Evolutionary conservation across 1,140 invertebrate species (phyloP).

Genomic region (Hyles euphorbiae): DNA sequence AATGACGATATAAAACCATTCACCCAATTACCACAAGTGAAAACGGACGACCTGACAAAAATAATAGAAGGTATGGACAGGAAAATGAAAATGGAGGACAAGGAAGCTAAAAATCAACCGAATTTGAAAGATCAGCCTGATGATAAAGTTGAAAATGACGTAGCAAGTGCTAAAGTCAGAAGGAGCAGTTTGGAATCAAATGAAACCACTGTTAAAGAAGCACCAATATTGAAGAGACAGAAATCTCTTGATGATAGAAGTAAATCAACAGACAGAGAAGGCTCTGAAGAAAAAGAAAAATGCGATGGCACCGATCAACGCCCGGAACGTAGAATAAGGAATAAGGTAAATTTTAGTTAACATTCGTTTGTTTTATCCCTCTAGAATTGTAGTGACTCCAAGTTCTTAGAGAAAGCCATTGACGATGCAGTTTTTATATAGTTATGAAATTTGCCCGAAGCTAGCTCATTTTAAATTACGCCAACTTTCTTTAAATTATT

Average conservation of each 20-base stretch:
- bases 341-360: constrained; percentile 74
- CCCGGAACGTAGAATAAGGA: constrained; percentile 79
- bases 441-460: too few species aligned
- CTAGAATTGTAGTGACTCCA: too few species aligned
- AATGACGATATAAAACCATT: constrained; percentile 73
- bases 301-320: constrained; percentile 76
- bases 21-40: constrained; percentile 68
- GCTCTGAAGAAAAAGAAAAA: constrained; percentile 76
- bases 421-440: too few species aligned
- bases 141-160: constrained; percentile 23
- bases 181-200: constrained; percentile 77
- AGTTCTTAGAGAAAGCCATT: too few species aligned
- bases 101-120: constrained; percentile 20
- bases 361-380: constrained; percentile 10
- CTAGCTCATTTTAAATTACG: too few species aligned
- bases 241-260: constrained; percentile 78
- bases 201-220: constrained; percentile 65
- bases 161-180: constrained; percentile 48
- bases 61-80: constrained; percentile 66
- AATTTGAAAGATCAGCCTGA: constrained; percentile 30
- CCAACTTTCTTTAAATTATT: too few species aligned
- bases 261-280: constrained; percentile 67
- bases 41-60: constrained; percentile 66
- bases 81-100: constrained; percentile 51
- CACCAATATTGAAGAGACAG: constrained; percentile 66